These are phyloP conservation scores for Octopus bimaculoides DNA, from an alignment of 1,140 invertebrate genomes.

Conservation along the genomic window DNA sequence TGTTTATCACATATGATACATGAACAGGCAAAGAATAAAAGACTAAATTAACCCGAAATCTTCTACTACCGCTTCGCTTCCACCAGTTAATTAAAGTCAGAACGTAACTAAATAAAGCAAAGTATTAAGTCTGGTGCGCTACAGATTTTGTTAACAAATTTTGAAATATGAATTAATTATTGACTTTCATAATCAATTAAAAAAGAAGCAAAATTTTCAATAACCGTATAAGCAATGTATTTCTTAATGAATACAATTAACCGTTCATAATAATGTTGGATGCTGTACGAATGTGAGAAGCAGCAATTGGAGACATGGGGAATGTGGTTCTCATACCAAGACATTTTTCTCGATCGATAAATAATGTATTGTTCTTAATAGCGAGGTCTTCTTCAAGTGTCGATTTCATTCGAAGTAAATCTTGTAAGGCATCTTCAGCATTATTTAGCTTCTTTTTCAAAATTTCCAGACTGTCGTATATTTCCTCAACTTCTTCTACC, in stretches of 20 bases:
- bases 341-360: constrained; percentile 92
- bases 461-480: constrained; percentile 51
- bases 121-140: no score
- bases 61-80: no score
- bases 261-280: not conserved
- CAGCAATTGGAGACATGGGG: constrained; percentile 61
- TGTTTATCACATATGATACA: no score
- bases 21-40: no score
- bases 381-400: constrained; percentile 83
- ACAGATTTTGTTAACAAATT: no score
- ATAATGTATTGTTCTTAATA: constrained; percentile 84
- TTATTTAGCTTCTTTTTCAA: constrained; percentile 54
- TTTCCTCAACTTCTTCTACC: constrained; percentile 55
- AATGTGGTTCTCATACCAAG: constrained; percentile 86
- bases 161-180: no score
- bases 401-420: constrained; percentile 77
- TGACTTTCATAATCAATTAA: no score
- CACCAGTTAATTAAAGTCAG: no score
- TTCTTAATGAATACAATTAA: not conserved
- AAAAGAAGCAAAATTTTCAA: no score
- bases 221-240: no score
- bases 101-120: no score
- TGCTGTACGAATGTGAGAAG: not conserved
- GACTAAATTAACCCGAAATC: no score
- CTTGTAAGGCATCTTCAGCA: constrained; percentile 67